Conservation (phyloP, 1,140 invertebrate genomes). For the Tenebrio molitor region DNA sequence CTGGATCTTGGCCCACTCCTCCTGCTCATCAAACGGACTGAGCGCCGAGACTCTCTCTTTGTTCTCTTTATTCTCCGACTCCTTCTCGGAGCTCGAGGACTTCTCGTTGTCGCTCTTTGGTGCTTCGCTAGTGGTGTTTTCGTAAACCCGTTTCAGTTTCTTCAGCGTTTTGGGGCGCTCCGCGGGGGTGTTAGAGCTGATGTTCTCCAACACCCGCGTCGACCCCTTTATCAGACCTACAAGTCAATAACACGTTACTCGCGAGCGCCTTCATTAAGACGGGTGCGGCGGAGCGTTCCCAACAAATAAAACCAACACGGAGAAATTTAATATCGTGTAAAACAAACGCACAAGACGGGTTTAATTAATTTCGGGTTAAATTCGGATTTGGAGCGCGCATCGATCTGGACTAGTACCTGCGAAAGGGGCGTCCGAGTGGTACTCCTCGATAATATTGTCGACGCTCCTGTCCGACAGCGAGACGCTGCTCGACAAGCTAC, state of each 20-base stretch:
- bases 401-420: slow-evolving; percentile 75
- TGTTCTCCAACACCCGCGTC: slow-evolving; percentile 72
- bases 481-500: slow-evolving; percentile 75
- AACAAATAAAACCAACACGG: neutral
- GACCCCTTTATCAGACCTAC: slow-evolving; percentile 84
- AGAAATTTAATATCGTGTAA: neutral
- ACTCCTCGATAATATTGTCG: slow-evolving; percentile 88
- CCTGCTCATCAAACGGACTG: slow-evolving; percentile 91
- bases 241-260: slow-evolving; percentile 45
- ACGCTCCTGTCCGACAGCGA: slow-evolving; percentile 83
- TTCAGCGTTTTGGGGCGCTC: slow-evolving; percentile 82
- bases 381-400: neutral
- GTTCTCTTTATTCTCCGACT: slow-evolving; percentile 67
- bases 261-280: slow-evolving; percentile 4
- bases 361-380: neutral
- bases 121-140: slow-evolving; percentile 65
- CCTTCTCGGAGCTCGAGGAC: slow-evolving; percentile 64
- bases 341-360: neutral
- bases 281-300: neutral
- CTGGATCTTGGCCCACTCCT: slow-evolving; percentile 95
- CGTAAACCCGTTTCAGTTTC: slow-evolving; percentile 76
- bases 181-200: slow-evolving; percentile 71
- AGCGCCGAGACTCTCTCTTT: slow-evolving; percentile 79
- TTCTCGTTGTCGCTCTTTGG: slow-evolving; percentile 66
- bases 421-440: slow-evolving; percentile 87